Evolutionary conservation across 2,888 invertebrate species (phyloP).

Genomic region (Tillus elongatus): DNA sequence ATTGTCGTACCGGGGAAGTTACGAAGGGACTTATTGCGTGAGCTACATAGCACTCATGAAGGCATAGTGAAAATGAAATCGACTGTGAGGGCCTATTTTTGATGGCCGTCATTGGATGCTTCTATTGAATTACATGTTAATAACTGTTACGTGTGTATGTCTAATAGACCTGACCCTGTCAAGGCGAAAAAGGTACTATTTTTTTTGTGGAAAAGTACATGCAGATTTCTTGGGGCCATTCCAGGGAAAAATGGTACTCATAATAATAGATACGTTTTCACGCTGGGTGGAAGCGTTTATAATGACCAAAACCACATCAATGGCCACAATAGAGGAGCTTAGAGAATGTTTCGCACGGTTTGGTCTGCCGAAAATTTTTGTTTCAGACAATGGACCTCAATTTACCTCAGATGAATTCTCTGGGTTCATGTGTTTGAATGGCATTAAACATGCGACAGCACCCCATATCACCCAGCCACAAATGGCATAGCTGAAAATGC

Average conservation of each 20-base stretch:
- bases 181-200: slow-evolving; percentile 25
- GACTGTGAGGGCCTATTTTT: slow-evolving; percentile 21
- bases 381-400: slow-evolving; percentile 15
- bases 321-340: slow-evolving; percentile 9
- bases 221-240: slow-evolving; percentile 36
- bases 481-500: slow-evolving; percentile 3
- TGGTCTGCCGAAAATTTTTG: slow-evolving; percentile 22
- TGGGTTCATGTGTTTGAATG: background rate
- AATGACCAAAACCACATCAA: slow-evolving; percentile 13
- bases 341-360: slow-evolving; percentile 10
- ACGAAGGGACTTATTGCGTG: slow-evolving; percentile 14
- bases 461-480: slow-evolving; percentile 1
- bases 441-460: background rate
- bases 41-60: slow-evolving; percentile 19
- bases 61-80: slow-evolving; percentile 25
- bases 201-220: slow-evolving; percentile 36
- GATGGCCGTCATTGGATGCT: slow-evolving; percentile 25
- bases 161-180: slow-evolving; percentile 23
- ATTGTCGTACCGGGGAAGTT: slow-evolving; percentile 16
- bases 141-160: slow-evolving; percentile 24
- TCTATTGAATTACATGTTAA: slow-evolving; percentile 26
- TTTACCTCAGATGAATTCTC: background rate
- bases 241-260: background rate
- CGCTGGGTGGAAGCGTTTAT: slow-evolving; percentile 38
- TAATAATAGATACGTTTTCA: slow-evolving; percentile 36